Conservation (phyloP, 92 coral and sea anemone genomes). For the Virgularia gustaviana region DNA sequence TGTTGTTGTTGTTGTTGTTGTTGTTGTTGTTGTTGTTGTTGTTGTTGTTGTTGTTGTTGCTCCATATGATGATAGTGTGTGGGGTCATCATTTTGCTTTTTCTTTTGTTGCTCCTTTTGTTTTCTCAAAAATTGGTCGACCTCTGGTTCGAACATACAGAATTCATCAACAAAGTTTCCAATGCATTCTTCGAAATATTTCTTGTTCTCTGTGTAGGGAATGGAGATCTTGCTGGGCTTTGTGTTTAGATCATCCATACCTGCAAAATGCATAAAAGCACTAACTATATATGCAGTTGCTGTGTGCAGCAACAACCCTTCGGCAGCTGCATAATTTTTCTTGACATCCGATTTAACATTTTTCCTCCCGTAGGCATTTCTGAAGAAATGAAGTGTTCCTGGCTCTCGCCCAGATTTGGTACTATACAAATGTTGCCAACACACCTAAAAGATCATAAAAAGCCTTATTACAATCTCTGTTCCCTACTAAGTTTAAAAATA, state of each 20-base stretch:
- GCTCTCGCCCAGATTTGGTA: slow-evolving; percentile 28
- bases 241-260: slow-evolving; percentile 31
- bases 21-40: no score
- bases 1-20: slow-evolving; percentile 40
- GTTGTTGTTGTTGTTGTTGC: no score
- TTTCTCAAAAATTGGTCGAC: no score
- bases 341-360: slow-evolving; percentile 22
- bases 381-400: slow-evolving; percentile 35
- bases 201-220: slow-evolving; percentile 6
- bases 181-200: background rate
- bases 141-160: background rate
- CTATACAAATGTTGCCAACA: slow-evolving; percentile 41
- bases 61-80: no score
- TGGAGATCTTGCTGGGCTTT: slow-evolving; percentile 8
- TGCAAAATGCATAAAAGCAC: slow-evolving; percentile 40
- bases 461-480: background rate
- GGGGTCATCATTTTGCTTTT: no score
- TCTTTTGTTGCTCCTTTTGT: no score
- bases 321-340: slow-evolving; percentile 51
- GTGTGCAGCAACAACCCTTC: slow-evolving; percentile 38
- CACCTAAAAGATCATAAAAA: background rate
- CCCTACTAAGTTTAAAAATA: background rate
- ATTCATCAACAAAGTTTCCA: slow-evolving; percentile 18
- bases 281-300: slow-evolving; percentile 40
- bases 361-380: slow-evolving; percentile 22